These are phyloP conservation scores for Melanophora roralis DNA, from an alignment of 2,888 invertebrate genomes.

Conservation along the genomic window DNA sequence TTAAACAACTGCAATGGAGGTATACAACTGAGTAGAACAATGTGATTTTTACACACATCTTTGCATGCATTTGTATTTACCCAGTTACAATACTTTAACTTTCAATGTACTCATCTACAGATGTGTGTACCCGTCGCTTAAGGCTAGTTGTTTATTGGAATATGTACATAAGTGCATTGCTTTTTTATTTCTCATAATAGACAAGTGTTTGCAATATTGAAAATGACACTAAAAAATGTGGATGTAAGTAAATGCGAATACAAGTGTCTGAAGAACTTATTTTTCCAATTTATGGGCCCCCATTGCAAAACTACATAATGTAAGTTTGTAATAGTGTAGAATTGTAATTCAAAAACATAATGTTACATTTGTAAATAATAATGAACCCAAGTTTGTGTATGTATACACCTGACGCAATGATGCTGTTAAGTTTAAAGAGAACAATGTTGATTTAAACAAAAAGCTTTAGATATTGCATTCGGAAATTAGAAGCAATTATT, in stretches of 20 bases:
- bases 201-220: conserved; percentile 5
- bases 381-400: neutral
- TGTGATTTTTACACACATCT: no score
- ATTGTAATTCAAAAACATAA: conserved; percentile 1
- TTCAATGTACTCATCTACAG: neutral
- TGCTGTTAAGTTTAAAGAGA: neutral
- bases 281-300: conserved; percentile 44
- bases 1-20: neutral
- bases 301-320: conserved; percentile 52
- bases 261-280: neutral
- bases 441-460: no score
- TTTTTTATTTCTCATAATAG: conserved; percentile 9
- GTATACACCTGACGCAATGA: neutral
- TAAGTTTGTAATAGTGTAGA: conserved; percentile 59
- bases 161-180: no score
- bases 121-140: neutral
- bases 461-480: no score
- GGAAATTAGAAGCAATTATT: no score
- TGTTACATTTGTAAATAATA: conserved; percentile 25
- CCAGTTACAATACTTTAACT: neutral
- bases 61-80: neutral
- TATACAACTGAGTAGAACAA: no score
- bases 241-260: conserved; percentile 19
- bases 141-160: conserved; percentile 2
- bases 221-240: neutral